Base-by-base conservation (phyloP, 1,140 invertebrate genomes). In the Bombus waltoni region DNA sequence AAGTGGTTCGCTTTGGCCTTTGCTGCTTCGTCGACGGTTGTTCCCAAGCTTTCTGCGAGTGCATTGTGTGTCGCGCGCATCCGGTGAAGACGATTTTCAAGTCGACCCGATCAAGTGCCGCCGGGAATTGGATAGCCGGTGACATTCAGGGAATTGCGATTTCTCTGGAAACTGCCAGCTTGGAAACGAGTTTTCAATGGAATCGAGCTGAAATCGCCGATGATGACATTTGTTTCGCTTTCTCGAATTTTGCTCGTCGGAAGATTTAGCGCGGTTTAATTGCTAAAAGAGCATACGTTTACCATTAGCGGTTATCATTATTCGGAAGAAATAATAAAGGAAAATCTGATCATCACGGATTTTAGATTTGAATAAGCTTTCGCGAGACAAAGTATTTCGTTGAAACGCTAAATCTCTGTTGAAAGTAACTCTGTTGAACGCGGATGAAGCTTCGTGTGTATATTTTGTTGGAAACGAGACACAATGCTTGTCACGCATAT, bases 1-100 rank as follows among this genome's bases (percentile, higher is more conserved):
- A 70, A 70, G 78, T 47, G 78, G 32, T 70, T 53, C 42, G 42
- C 40, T 78, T 75, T 57, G 47, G n/a, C 53, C 73, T 38, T 66
- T 65, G 59, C 35, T 38, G 57, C 57, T 77, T 77, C 62, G 75
- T 44, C 57, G 40, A 66, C 70, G 2, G 11, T 42, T 25, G 47
- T 75, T 38, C 32, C 32, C 5, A 3, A 8, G 11, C 32, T 38
- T 28, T 57, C 22, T 25, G 11, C 47, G 25, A 57, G 25, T 8
- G 11, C 32, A 57, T 75, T 38, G 32, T 32, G 73, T 76, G 13
- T 76, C 13, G 44, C 32, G 73, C 25, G 44, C 73, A 75, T 57
- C 47, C 47, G 47, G 11, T 18, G 32, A 76, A 75, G 74, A 75
- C 73, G 32, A 76, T 57, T 76, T 76, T 76, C 74, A 15, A 35